Conservation (phyloP, 2,888 invertebrate species). For the Melanostoma scalare region DNA sequence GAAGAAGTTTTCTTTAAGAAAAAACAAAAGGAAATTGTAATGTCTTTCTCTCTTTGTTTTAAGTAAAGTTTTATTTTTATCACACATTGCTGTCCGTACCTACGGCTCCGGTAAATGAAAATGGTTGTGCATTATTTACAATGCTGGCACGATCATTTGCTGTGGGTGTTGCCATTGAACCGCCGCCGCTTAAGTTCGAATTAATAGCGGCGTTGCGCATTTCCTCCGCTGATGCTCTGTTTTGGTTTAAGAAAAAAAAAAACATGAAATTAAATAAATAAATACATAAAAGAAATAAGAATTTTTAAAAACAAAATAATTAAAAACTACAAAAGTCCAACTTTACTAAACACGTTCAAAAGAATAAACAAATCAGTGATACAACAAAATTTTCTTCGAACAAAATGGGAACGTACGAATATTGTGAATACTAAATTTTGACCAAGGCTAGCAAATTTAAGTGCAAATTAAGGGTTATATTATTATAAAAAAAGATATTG, state of each 20-base stretch:
- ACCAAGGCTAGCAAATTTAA: neutral
- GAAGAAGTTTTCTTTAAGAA: constrained; percentile 32
- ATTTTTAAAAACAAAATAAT: constrained; percentile 13
- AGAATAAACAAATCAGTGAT: neutral
- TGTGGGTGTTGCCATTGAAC: constrained; percentile 79
- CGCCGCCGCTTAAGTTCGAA: constrained; percentile 76
- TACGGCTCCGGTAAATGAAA: constrained; percentile 88
- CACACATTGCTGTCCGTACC: constrained; percentile 87
- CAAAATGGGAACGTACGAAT: constrained; percentile 2
- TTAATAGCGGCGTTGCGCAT: constrained; percentile 88
- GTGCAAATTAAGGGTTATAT: constrained; percentile 29
- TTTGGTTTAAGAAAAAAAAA: constrained; percentile 74
- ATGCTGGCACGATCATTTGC: constrained; percentile 88
- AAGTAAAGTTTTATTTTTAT: constrained; percentile 77
- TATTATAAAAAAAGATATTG: constrained; percentile 1
- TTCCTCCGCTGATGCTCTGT: constrained; percentile 90
- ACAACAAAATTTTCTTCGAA: constrained; percentile 8
- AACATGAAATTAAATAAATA: constrained; percentile 9
- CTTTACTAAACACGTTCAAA: neutral
- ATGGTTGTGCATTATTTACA: constrained; percentile 91
- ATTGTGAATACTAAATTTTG: no score
- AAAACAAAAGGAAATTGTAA: constrained; percentile 50
- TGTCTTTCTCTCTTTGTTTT: constrained; percentile 46
- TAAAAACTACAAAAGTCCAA: constrained; percentile 13
- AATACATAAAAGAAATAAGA: constrained; percentile 15